These are phyloP conservation scores for Portevinia maculata DNA, from an alignment of 2,888 invertebrate genomes.

Conservation along the genomic window DNA sequence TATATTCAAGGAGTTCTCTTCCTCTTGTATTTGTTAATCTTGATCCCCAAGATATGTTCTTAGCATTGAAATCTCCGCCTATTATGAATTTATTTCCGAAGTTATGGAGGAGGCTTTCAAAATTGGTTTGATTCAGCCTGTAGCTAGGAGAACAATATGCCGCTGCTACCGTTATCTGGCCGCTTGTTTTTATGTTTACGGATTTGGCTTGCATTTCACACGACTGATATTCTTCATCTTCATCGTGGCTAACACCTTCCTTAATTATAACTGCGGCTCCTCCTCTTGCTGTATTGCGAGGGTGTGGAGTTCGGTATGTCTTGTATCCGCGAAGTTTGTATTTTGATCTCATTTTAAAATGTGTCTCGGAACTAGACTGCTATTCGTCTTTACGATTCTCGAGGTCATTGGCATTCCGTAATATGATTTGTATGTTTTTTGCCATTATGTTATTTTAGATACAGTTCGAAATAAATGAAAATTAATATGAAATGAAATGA, in stretches of 20 bases:
- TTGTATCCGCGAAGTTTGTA: background rate
- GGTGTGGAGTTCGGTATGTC: background rate
- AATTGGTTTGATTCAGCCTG: background rate
- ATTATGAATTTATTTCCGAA: background rate
- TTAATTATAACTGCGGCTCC: background rate
- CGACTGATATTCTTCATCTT: slow-evolving; percentile 1
- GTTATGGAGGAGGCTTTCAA: background rate
- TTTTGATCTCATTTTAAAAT: too few species aligned
- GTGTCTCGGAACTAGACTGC: too few species aligned
- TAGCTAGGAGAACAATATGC: slow-evolving; percentile 2
- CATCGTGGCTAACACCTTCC: background rate
- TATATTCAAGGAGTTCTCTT: background rate
- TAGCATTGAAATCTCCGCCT: background rate
- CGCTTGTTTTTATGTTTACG: background rate
- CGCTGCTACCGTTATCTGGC: background rate
- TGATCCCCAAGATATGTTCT: background rate
- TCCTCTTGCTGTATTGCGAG: too few species aligned
- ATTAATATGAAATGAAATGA: too few species aligned
- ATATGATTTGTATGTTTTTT: background rate
- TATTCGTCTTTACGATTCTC: background rate
- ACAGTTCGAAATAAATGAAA: too few species aligned
- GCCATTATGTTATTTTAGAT: background rate
- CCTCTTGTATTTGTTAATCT: background rate
- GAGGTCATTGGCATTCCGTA: background rate
- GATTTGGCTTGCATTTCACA: slow-evolving; percentile 3